Evolutionary conservation across 2,888 invertebrate genomes (phyloP).

Genomic region (Scaptodrosophila latifasciaeformis): DNA sequence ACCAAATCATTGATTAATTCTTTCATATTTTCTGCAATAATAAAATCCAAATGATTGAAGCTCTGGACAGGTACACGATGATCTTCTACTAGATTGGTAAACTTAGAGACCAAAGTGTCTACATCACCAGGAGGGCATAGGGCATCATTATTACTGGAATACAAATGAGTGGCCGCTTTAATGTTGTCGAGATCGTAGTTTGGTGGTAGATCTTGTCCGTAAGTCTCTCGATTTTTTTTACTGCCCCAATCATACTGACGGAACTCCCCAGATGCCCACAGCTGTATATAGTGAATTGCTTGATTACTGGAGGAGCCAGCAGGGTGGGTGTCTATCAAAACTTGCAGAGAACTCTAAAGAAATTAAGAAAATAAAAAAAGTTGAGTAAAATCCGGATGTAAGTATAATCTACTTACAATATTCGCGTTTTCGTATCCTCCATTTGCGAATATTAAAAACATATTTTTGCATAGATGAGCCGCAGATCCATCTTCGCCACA

Average conservation of each 20-base stretch:
- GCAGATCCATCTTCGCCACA: constrained; percentile 41
- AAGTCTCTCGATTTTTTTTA: constrained; percentile 49
- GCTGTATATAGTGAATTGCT: constrained; percentile 65
- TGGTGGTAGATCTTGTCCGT: constrained; percentile 59
- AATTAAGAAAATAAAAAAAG: background rate
- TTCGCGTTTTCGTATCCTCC: constrained; percentile 62
- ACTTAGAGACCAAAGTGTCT: constrained; percentile 45
- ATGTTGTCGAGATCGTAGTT: constrained; percentile 64
- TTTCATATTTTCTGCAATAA: constrained; percentile 62
- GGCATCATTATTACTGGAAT: constrained; percentile 65
- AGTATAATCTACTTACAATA: constrained; percentile 37
- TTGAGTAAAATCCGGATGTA: background rate
- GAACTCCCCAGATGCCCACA: constrained; percentile 51
- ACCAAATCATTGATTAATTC: constrained; percentile 60
- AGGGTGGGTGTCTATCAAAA: constrained; percentile 66
- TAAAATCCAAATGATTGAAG: constrained; percentile 71
- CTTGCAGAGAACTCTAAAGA: constrained; percentile 50
- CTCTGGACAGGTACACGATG: constrained; percentile 58
- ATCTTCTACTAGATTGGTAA: constrained; percentile 51
- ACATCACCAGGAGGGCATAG: constrained; percentile 66
- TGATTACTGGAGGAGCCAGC: constrained; percentile 69
- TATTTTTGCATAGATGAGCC: constrained; percentile 49
- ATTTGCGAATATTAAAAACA: constrained; percentile 53
- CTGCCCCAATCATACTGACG: constrained; percentile 68
- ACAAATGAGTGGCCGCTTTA: constrained; percentile 57